Base-by-base conservation (phyloP, 1,140 invertebrate genomes). In the Formica selysi region DNA sequence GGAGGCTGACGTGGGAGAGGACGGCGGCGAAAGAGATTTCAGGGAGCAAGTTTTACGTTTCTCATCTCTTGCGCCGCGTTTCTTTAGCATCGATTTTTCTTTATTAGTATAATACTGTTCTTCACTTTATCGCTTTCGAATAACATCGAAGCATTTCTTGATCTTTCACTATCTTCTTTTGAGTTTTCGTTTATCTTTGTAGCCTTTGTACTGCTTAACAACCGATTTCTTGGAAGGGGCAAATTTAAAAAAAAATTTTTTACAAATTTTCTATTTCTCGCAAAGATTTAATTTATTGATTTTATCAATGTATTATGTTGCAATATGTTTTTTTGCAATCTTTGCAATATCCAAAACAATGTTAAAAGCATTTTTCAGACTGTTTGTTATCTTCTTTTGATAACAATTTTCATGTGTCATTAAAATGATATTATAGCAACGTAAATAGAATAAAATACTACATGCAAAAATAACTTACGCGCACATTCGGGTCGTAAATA, bases 391-490 rank as follows among this genome's bases (percentile, higher is more conserved):
- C 65, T n/a, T 13, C 19, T 13, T 29, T 44, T 22, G n/a, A 79
- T 65, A 32, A 38, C 29, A 22, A 6, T 26, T 10, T 48, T 73
- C 6, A 71, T 10, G 44, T 32, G 44, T 51, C 11, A 26, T 13
- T 80, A 32, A 44, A 80, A 71, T 54, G 19, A n/a, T 59, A 36
- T 70, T 80, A 41, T 32, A 54, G 32, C 32, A 26, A 22, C 16
- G 64, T 38, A 38, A 57, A 48, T 32, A 61, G 48, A 29, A 29
- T 29, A 29, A 22, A 51, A 54, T 61, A 59, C 11, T 38, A 41
- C 13, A 26, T 70, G 41, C 38, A 19, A 73, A 41, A 38, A 81
- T 81, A 32, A 70, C 48, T 22, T 81, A 61, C 51, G 79, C 67
- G 38, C 71, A 59, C 59, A 41, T 73, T 81, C 54, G 36, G 26